Percentiles rank a stretch among this genome's conserved stretches.
Evolutionary conservation across 2,888 invertebrate genomes (phyloP).

Genomic region (Lithophane socia): DNA sequence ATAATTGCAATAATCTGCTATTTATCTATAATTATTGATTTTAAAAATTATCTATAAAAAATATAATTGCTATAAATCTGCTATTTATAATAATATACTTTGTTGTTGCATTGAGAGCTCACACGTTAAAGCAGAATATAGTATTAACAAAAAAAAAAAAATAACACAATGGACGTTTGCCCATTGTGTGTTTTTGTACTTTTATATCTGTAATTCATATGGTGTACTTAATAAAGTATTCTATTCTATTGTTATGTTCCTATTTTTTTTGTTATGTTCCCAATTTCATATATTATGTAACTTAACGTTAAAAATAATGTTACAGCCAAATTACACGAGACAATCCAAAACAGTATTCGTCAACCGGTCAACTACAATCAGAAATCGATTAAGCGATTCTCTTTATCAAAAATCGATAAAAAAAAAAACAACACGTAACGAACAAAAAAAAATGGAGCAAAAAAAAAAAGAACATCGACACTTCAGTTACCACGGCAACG

Average conservation of each 20-base stretch:
- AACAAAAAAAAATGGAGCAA: not conserved
- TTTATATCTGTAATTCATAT: too few relatives aligned
- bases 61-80: too few relatives aligned
- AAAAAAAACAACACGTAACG: not conserved
- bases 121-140: not conserved
- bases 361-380: not conserved
- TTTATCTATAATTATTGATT: too few relatives aligned
- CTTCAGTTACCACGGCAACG: conserved; percentile 4
- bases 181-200: too few relatives aligned
- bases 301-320: not conserved
- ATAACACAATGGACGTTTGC: not conserved
- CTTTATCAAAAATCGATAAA: not conserved
- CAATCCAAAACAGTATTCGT: not conserved
- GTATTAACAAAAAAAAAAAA: not conserved
- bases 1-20: too few relatives aligned
- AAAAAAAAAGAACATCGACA: not conserved
- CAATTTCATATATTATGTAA: not conserved
- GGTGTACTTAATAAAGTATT: too few relatives aligned
- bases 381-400: not conserved
- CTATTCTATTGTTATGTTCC: too few relatives aligned
- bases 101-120: not conserved
- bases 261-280: too few relatives aligned
- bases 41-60: too few relatives aligned
- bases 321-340: not conserved
- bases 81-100: not conserved